phyloP scores from a whole-genome alignment of 2,888 invertebrate species.

The Cremastinae sp. region DNA sequence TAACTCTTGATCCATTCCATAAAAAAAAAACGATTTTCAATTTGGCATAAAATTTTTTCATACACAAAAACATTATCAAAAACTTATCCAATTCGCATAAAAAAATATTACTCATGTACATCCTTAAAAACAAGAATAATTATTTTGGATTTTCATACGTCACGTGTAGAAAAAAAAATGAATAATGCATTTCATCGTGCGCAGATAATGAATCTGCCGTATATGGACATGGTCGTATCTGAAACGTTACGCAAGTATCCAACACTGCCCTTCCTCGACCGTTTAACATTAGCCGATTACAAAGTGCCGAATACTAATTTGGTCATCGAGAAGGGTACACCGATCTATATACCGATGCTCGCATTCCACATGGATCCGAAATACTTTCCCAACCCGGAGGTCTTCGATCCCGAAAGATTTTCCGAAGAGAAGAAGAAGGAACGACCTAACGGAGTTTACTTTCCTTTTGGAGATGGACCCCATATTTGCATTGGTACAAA shows the following conservation, averaged over 20 bases:
- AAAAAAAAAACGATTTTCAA: no score
- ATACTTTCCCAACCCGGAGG: constrained; percentile 77
- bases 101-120: no score
- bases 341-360: constrained; percentile 74
- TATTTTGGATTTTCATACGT: no score
- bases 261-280: constrained; percentile 72
- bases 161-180: no score
- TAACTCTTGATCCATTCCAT: no score
- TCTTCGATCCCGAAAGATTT: constrained; percentile 80
- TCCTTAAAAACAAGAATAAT: no score
- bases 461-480: constrained; percentile 78
- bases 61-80: no score
- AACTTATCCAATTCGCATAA: no score
- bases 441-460: constrained; percentile 69
- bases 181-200: not conserved
- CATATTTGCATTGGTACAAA: constrained; percentile 75
- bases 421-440: constrained; percentile 72
- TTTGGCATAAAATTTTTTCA: no score
- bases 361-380: constrained; percentile 77
- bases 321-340: constrained; percentile 73
- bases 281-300: constrained; percentile 69
- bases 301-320: constrained; percentile 69
- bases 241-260: constrained; percentile 80
- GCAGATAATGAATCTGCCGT: constrained; percentile 66
- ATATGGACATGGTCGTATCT: constrained; percentile 72